Conservation (phyloP, 2,113 vertebrate genomes). For the Ciconia maguari region DNA sequence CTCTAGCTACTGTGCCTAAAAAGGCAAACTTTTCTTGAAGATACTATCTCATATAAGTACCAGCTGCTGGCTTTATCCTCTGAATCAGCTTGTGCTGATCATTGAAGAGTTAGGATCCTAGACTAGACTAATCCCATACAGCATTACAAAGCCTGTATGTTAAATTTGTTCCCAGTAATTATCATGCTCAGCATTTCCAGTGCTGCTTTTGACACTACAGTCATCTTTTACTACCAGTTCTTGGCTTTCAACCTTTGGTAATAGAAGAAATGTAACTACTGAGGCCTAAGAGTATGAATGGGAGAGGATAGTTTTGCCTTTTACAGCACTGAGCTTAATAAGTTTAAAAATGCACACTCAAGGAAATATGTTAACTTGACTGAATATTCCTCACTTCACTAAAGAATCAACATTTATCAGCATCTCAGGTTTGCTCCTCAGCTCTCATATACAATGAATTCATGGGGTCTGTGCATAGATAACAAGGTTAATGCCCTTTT, state of each 20-base stretch:
- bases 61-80: not conserved
- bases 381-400: not conserved
- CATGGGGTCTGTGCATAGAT: not conserved
- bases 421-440: not conserved
- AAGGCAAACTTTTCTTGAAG: not conserved
- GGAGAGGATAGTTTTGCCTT: not conserved
- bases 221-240: not conserved
- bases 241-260: not conserved
- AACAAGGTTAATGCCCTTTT: not conserved
- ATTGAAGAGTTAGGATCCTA: not conserved
- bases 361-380: not conserved
- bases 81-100: not conserved
- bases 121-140: not conserved
- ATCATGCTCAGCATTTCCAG: not conserved
- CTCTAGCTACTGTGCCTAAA: not conserved
- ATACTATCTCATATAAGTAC: not conserved
- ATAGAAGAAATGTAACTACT: not conserved
- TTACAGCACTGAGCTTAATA: not conserved
- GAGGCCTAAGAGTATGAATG: not conserved
- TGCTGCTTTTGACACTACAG: not conserved
- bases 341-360: not conserved
- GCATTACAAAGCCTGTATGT: not conserved
- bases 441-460: not conserved
- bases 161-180: not conserved
- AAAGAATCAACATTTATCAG: not conserved